Base-by-base conservation (phyloP, 2,797 vertebrate genomes). In the Sarcoramphus papa region DNA sequence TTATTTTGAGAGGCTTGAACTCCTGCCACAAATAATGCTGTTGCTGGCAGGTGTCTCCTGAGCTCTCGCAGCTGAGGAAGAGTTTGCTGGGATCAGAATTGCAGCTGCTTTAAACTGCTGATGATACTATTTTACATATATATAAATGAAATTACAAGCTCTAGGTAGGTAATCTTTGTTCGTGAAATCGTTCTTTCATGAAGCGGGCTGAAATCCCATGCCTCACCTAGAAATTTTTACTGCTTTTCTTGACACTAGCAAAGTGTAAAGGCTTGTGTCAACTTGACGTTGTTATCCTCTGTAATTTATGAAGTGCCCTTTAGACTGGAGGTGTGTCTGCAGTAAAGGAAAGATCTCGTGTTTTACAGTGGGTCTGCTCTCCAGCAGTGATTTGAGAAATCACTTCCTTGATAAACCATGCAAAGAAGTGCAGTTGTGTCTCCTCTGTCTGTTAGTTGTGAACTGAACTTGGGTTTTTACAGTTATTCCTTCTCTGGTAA, bases 241-340 rank as follows among this genome's bases (percentile, higher is more conserved):
- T 65, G 2, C 57, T 45, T 21, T 40, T 83, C 5, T 45, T 57
- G 25, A 23, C 12, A 73, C 59, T 65, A 41, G 35, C 74, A 47
- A 81, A 86, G 88, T 74, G 31, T 87, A 85, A 89, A 88, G 51
- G 65, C 40, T 82, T 85, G 51, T 87, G 56, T 45, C 15, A 31
- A 18, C 63, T 47, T 88, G 76, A 31, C 56, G 2, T 25, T 59
- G 35, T 45, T 60, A 60, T 30, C 48, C 59, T 27, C 37, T 45
- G 48, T 35, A 24, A 70, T 45, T 96, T 67, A 82, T n/a, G 22
- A 63, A n/a, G 41, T 24, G 88, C 25, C 85, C 86, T 95, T 95
- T 88, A 77, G 62, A 70, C 88, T 80, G 19, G 56, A 73, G 59
- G 48, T 51, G 45, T 87, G 72, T 59, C 43, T 50, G 25, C 48